Evolutionary conservation across 2,888 invertebrate genomes (phyloP).

Genomic region (Diploptera punctata): DNA sequence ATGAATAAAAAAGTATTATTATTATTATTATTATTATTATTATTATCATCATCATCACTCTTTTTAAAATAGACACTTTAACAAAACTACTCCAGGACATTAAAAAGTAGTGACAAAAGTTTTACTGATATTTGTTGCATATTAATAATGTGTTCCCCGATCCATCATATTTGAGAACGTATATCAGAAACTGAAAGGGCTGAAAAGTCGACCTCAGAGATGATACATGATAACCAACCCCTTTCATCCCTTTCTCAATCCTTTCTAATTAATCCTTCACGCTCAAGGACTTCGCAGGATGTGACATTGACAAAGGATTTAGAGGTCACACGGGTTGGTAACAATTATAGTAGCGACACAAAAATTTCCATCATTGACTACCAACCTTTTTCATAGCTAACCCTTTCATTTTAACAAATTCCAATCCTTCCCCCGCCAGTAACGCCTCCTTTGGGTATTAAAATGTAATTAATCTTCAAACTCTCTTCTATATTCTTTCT

Average conservation of each 20-base stretch:
- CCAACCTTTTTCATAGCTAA: not conserved
- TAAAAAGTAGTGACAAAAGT: too few species aligned
- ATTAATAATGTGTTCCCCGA: too few species aligned
- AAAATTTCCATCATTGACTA: not conserved
- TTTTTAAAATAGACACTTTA: too few species aligned
- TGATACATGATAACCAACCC: conserved; percentile 16
- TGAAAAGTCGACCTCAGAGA: not conserved
- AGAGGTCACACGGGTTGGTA: conserved; percentile 7
- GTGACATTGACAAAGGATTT: conserved; percentile 23
- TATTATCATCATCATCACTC: too few species aligned
- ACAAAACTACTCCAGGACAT: too few species aligned
- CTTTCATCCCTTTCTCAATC: not conserved
- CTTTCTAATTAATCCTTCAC: conserved; percentile 15
- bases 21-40: too few species aligned
- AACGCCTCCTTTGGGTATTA: conserved; percentile 32
- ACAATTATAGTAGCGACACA: conserved; percentile 9
- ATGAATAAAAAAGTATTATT: too few species aligned
- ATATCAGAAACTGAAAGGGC: too few species aligned
- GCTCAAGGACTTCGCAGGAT: conserved; percentile 6
- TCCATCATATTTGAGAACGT: too few species aligned
- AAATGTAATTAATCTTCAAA: conserved; percentile 34
- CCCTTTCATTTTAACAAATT: not conserved
- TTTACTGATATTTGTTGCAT: too few species aligned
- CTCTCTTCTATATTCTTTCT: conserved; percentile 28
- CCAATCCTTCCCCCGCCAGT: conserved; percentile 4